Conservation (phyloP, 1,140 invertebrate species). For the Drosophila seguyi region DNA sequence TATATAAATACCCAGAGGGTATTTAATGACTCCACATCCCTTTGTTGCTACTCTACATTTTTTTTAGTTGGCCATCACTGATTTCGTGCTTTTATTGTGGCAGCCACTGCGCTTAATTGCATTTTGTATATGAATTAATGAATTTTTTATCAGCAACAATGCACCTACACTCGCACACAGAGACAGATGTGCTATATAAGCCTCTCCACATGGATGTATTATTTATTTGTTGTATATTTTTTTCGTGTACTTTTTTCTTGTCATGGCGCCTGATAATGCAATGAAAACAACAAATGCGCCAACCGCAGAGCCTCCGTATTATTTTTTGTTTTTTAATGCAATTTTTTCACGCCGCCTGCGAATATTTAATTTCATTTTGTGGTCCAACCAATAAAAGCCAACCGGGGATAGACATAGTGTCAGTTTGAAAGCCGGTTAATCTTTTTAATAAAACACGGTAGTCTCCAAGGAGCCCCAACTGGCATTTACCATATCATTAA, state of each 20-base stretch:
- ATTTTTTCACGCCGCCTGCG: constrained; percentile 30
- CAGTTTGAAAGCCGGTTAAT: constrained; percentile 36
- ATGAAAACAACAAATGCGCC: constrained; percentile 65
- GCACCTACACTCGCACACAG: constrained; percentile 40
- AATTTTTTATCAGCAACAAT: constrained; percentile 78
- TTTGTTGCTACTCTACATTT: constrained; percentile 16
- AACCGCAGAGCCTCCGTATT: constrained; percentile 61
- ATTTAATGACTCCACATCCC: neutral
- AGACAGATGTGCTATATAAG: constrained; percentile 67
- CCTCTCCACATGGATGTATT: constrained; percentile 54
- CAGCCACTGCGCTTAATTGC: constrained; percentile 81
- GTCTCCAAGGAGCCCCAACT: constrained; percentile 16
- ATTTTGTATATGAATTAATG: constrained; percentile 84
- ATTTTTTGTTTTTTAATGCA: constrained; percentile 33
- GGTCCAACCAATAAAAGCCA: constrained; percentile 48
- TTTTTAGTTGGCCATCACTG: constrained; percentile 52
- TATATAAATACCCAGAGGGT: constrained; percentile 6
- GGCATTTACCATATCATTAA: constrained; percentile 53
- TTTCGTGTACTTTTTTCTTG: constrained; percentile 47
- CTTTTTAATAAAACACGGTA: constrained; percentile 10
- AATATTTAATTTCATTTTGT: constrained; percentile 81
- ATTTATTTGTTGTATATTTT: constrained; percentile 63
- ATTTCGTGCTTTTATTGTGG: constrained; percentile 65
- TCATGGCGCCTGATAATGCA: constrained; percentile 76
- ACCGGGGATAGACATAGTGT: constrained; percentile 31